Percentiles rank a stretch among this genome's conserved stretches.
phyloP scores from a whole-genome alignment of 1,140 invertebrate genomes.

The Mactra quadrangularis region DNA sequence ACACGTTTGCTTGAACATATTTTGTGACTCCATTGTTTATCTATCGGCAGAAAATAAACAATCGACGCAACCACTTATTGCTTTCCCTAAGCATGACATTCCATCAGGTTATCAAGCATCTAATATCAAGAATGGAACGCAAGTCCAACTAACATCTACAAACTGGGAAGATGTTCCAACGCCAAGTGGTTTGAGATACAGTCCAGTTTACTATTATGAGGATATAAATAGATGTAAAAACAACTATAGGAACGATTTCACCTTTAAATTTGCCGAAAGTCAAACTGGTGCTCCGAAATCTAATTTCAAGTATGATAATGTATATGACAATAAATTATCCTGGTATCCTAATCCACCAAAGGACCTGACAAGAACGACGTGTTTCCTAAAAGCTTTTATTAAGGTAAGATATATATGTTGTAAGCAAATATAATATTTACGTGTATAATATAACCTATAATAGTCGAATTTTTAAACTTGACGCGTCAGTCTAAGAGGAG shows the following conservation, averaged over 20 bases:
- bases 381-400: neutral
- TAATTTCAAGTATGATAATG: neutral
- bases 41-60: neutral
- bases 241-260: neutral
- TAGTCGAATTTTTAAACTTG: too few species aligned
- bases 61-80: neutral
- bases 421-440: conserved; percentile 2
- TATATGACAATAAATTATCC: conserved; percentile 8
- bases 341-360: conserved; percentile 9
- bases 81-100: conserved; percentile 4
- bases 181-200: too few species aligned
- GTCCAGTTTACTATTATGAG: conserved; percentile 1
- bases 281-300: neutral
- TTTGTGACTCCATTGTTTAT: conserved; percentile 3
- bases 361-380: neutral
- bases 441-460: too few species aligned
- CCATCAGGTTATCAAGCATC: neutral
- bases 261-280: neutral
- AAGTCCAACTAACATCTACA: neutral
- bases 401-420: neutral
- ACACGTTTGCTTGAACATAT: neutral
- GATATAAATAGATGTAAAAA: neutral
- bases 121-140: neutral
- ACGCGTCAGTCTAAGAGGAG: too few species aligned
- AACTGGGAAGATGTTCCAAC: neutral